These are phyloP conservation scores for Leucophora obtusa DNA, from an alignment of 2,888 invertebrate genomes.

Conservation along the genomic window DNA sequence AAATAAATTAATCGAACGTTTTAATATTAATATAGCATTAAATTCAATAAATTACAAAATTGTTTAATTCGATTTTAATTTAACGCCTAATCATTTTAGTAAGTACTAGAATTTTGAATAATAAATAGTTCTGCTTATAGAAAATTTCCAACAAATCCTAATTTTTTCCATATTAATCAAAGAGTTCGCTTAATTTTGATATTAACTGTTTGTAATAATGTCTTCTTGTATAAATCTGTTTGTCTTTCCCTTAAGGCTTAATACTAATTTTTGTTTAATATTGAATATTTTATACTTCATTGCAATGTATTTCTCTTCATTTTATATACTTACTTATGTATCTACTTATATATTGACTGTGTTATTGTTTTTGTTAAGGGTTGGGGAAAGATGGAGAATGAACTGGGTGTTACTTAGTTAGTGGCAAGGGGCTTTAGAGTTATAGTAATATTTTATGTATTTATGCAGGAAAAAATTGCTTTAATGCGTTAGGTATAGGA, in stretches of 20 bases:
- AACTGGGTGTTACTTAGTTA: background rate
- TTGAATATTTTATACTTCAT: slow-evolving; percentile 17
- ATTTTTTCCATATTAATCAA: no score
- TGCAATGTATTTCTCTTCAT: background rate
- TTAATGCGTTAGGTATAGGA: slow-evolving; percentile 20
- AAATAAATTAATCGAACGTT: no score
- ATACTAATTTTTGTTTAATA: slow-evolving; percentile 50
- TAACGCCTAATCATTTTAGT: no score
- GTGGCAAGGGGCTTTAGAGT: background rate
- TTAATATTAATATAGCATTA: no score
- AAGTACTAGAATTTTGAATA: no score
- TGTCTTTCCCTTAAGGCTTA: slow-evolving; percentile 34
- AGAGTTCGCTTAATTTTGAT: background rate
- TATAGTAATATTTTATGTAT: slow-evolving; percentile 23
- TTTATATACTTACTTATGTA: background rate
- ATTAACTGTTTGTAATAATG: background rate
- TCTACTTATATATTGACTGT: slow-evolving; percentile 20
- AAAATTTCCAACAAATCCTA: no score
- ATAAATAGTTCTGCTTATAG: no score
- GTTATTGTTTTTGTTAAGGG: background rate
- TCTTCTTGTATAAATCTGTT: background rate
- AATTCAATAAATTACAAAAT: no score
- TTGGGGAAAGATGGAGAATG: background rate
- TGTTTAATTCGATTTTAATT: no score
- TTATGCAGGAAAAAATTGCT: slow-evolving; percentile 19